phyloP scores from a whole-genome alignment of 2,113 vertebrate genomes.

The Ictalurus punctatus region DNA sequence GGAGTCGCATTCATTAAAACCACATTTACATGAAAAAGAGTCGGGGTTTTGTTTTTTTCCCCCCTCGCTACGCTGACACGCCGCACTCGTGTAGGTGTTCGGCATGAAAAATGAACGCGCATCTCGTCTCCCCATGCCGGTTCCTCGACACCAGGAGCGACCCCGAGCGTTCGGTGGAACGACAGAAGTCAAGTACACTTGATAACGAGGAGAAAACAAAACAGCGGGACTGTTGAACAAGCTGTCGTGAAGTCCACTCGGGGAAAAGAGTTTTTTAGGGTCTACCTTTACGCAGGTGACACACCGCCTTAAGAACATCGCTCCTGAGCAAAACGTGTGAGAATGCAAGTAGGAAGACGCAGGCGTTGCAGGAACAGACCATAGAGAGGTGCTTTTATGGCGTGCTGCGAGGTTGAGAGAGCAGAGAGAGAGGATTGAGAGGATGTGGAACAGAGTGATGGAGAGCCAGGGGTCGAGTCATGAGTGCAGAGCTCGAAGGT shows the following conservation, averaged over 20 bases:
- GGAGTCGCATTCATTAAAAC: neutral
- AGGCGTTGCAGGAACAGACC: constrained; percentile 16
- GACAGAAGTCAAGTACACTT: neutral
- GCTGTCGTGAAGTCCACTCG: too few species aligned
- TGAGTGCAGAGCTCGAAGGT: constrained; percentile 20
- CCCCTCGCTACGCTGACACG: too few species aligned
- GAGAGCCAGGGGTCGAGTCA: constrained; percentile 15
- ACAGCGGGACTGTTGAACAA: neutral
- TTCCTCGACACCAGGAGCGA: neutral
- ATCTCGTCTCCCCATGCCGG: too few species aligned
- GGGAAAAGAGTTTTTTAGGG: neutral
- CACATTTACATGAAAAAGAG: neutral
- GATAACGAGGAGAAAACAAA: neutral
- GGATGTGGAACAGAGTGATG: constrained; percentile 30
- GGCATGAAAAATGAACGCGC: neutral
- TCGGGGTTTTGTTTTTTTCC: neutral
- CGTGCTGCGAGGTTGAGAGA: constrained; percentile 9
- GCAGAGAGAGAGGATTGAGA: constrained; percentile 40
- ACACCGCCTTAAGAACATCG: neutral
- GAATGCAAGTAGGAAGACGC: neutral
- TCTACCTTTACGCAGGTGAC: neutral
- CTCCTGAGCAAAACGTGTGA: neutral
- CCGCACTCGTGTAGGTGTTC: neutral
- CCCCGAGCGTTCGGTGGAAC: neutral
- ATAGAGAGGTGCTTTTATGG: constrained; percentile 18